A percentile compares a stretch with the other conserved stretches of the same genome.
Evolutionary conservation across 2,113 vertebrate genomes (phyloP).

Genomic region (Coracopsis vasa): DNA sequence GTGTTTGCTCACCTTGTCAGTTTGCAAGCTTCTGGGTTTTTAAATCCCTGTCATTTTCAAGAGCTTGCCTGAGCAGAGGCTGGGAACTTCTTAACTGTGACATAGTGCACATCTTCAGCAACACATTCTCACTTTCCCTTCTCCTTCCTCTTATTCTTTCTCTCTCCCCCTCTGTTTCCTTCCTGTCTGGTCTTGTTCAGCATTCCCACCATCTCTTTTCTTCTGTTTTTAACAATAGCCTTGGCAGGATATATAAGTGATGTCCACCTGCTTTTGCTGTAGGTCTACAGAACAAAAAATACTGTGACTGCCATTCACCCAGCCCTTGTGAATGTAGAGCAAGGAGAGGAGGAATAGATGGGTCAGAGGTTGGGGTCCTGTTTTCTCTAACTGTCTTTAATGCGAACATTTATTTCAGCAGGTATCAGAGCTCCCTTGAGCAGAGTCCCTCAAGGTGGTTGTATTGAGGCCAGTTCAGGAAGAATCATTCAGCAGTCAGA

Average conservation of each 20-base stretch:
- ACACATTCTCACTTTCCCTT: not conserved
- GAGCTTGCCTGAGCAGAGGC: not conserved
- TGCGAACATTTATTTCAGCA: slow-evolving; percentile 8
- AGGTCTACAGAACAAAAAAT: not conserved
- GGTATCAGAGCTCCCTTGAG: slow-evolving; percentile 25
- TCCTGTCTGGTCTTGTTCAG: not conserved
- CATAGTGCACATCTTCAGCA: not conserved
- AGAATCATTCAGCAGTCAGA: slow-evolving; percentile 27
- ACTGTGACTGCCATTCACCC: not conserved
- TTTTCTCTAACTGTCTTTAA: not conserved
- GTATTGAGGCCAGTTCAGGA: slow-evolving; percentile 21
- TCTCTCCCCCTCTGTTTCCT: not conserved
- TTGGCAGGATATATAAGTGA: not conserved
- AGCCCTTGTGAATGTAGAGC: not conserved
- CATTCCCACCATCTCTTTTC: not conserved
- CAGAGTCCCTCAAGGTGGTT: not conserved
- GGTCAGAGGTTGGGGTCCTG: not conserved
- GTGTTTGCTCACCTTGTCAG: not conserved
- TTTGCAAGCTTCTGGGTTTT: not conserved
- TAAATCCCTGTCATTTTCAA: not conserved
- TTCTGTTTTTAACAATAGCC: not conserved
- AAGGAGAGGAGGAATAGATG: not conserved
- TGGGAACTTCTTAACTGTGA: not conserved
- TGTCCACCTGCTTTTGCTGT: not conserved
- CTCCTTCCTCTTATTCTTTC: not conserved